Evolutionary conservation across 1,140 invertebrate genomes (phyloP).

Genomic region (Cecropterus lyciades): DNA sequence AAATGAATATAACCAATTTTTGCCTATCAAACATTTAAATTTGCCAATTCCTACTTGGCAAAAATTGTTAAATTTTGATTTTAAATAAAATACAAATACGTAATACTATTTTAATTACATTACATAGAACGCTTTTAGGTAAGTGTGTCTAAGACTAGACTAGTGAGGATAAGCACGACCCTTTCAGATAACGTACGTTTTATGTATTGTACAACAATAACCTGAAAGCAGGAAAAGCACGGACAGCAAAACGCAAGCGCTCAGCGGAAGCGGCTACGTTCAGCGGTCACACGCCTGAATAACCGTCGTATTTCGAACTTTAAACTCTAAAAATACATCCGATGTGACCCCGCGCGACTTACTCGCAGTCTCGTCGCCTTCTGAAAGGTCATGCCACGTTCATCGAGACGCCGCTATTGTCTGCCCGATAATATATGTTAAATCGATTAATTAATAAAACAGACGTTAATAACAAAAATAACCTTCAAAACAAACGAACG

Average conservation of each 20-base stretch:
- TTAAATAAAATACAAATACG: no score
- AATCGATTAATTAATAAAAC: slow-evolving; percentile 40
- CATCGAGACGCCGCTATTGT: slow-evolving; percentile 58
- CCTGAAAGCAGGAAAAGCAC: slow-evolving; percentile 10
- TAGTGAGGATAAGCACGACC: no score
- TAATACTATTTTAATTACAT: no score
- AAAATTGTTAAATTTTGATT: no score
- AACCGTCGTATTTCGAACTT: slow-evolving; percentile 80
- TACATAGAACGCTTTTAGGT: no score
- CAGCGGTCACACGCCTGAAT: slow-evolving; percentile 49
- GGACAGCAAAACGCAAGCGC: neutral
- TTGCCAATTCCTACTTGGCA: no score
- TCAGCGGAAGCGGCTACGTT: slow-evolving; percentile 46
- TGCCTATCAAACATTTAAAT: no score
- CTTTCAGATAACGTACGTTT: no score
- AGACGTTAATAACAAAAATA: neutral
- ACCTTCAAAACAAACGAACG: neutral
- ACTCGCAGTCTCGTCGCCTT: slow-evolving; percentile 70
- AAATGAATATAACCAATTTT: no score
- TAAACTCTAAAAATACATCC: slow-evolving; percentile 82
- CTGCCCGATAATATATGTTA: slow-evolving; percentile 51
- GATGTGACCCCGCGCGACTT: slow-evolving; percentile 77
- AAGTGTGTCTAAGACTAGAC: no score
- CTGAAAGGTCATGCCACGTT: slow-evolving; percentile 80
- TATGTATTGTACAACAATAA: neutral